Evolutionary conservation across 2,888 invertebrate genomes (phyloP).

Genomic region (Nemoura dubitans): DNA sequence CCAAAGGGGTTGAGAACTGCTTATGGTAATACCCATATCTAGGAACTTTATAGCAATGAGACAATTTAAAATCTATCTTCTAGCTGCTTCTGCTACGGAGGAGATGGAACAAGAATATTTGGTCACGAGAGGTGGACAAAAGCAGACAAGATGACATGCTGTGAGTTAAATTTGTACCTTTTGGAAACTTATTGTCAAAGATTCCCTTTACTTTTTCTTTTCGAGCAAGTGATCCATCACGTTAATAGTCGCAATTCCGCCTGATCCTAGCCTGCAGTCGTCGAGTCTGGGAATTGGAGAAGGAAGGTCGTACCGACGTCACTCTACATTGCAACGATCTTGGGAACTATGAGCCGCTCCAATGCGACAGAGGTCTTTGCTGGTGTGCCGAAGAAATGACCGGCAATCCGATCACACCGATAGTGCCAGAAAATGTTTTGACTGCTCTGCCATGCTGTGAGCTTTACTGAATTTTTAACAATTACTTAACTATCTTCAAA

Average conservation of each 20-base stretch:
- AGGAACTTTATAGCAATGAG: neutral
- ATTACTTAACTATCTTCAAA: too few species aligned
- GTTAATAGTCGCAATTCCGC: too few species aligned
- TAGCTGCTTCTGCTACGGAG: constrained; percentile 74
- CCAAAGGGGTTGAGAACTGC: constrained; percentile 46
- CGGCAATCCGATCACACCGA: constrained; percentile 65
- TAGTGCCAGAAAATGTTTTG: constrained; percentile 69
- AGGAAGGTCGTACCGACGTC: constrained; percentile 60
- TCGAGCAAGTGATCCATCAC: too few species aligned
- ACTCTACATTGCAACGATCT: constrained; percentile 71
- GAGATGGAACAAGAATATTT: constrained; percentile 69
- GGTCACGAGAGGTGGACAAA: constrained; percentile 70
- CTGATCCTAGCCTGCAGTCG: constrained; percentile 68
- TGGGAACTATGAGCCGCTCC: constrained; percentile 75
- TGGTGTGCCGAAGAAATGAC: constrained; percentile 73
- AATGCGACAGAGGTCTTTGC: constrained; percentile 73
- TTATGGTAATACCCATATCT: neutral
- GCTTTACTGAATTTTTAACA: too few species aligned
- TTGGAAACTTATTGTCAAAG: too few species aligned
- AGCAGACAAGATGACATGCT: constrained; percentile 71
- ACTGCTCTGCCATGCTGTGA: constrained; percentile 72
- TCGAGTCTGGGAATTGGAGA: constrained; percentile 64
- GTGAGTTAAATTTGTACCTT: constrained; percentile 60
- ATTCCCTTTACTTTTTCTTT: too few species aligned
- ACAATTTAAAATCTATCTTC: constrained; percentile 43